These are phyloP conservation scores for Dipodomys merriami DNA, from an alignment of 2,113 vertebrate species.

Conservation along the genomic window DNA sequence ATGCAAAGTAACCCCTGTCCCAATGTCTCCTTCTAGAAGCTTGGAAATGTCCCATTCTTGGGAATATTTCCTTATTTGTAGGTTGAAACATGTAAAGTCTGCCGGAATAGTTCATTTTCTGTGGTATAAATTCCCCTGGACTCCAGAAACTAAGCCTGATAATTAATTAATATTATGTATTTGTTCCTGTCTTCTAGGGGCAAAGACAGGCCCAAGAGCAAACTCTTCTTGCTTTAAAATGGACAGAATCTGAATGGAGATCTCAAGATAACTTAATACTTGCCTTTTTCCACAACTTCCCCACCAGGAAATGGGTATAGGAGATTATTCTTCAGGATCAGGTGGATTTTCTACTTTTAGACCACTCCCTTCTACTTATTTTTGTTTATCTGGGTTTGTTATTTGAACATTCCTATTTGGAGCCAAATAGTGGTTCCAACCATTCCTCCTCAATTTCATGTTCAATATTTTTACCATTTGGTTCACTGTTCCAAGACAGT, in stretches of 20 bases:
- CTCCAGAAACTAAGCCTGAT: background rate
- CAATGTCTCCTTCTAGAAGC: background rate
- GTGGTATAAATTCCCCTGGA: background rate
- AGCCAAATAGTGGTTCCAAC: background rate
- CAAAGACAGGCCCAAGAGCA: background rate
- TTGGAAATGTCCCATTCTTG: background rate
- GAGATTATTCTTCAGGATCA: background rate
- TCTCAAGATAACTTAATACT: background rate
- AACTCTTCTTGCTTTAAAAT: background rate
- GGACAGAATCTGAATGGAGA: background rate
- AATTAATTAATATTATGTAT: background rate
- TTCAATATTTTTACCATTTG: background rate
- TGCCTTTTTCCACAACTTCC: background rate
- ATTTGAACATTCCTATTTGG: background rate
- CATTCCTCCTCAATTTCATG: background rate
- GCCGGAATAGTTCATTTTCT: background rate
- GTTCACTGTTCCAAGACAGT: constrained; percentile 26
- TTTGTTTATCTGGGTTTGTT: background rate
- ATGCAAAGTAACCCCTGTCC: background rate
- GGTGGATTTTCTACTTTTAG: background rate
- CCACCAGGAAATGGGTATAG: background rate
- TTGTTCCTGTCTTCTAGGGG: background rate
- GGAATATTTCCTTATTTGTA: background rate
- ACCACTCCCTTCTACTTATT: background rate
- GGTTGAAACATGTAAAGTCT: background rate